Evolutionary conservation across 1,140 invertebrate genomes (phyloP), one percentile per base, ranked within the genome.

Genomic region (Asbolus verrucosus): DNA sequence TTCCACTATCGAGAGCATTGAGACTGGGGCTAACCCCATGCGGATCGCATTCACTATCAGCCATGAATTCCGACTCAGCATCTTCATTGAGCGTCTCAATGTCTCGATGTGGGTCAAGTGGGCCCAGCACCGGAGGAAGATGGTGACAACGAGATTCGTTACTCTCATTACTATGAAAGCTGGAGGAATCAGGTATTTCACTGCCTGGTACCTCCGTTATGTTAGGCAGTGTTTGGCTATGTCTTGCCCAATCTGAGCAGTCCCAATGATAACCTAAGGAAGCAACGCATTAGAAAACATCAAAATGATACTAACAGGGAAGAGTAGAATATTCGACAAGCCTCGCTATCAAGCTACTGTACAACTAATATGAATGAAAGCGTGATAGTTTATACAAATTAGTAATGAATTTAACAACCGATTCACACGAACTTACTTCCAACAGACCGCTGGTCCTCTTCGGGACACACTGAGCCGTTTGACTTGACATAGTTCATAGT

Each of bases 191-290:
- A 24, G 91, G 91, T 62, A 95, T 90, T 86, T 96, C 94, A 76
- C 91, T 93, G 76, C 93, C 93, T 69, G 94, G 93, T 73, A 96
- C 92, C 84, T 95, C 93, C 65, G 94, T 94, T 81, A 96, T 96
- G 82, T 96, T 95, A 54, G 94, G 93, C 75, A 96, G 84, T 68
- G 93, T 91, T 83, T 93, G 91, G 81, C 88, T 90, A 75, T 88
- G 88, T 65, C 91, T 87, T 72, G 93, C 91, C 94, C 94, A 97
- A 85, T 97, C 95, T 73, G 94, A 96, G 81, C 94, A 96, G 84
- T 97, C 95, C 95, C 95, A 97, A 85, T 96, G 94, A 84, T 97
- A 97, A 81, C 91, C 92, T 89, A 81, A 69, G 43, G 21, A 70
- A 54, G 27, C 38, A 67, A 65, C 9, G 62, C 62, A 63, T 63